A percentile compares a stretch with the other conserved stretches of the same genome.
These are phyloP conservation scores for Polydrusus pterygomalis DNA, from an alignment of 2,888 invertebrate species.

Conservation along the genomic window DNA sequence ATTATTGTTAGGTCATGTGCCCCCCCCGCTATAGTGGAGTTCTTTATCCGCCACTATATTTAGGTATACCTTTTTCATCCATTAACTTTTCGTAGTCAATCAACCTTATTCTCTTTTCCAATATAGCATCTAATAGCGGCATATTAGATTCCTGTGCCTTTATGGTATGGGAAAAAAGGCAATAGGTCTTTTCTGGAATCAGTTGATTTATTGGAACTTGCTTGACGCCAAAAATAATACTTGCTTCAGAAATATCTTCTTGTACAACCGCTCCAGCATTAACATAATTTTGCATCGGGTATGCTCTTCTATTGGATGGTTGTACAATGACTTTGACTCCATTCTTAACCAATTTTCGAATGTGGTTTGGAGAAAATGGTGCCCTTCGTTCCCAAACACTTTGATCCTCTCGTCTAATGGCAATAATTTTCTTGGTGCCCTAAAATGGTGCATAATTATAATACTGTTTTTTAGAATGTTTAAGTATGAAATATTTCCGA, in stretches of 20 bases:
- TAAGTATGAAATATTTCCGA: no score
- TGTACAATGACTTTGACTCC: conserved; percentile 98
- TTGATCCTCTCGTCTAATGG: conserved; percentile 93
- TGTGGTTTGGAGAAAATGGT: conserved; percentile 94
- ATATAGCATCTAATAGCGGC: conserved; percentile 95
- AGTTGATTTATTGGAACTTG: conserved; percentile 91
- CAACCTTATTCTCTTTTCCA: conserved; percentile 96
- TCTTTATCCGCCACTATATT: no score
- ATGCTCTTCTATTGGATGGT: conserved; percentile 97
- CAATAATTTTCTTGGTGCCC: conserved; percentile 79
- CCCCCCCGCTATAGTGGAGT: no score
- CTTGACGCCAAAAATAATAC: conserved; percentile 98
- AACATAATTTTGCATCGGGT: conserved; percentile 97
- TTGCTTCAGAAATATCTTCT: conserved; percentile 97
- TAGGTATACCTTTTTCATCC: conserved; percentile 76
- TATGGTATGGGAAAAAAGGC: conserved; percentile 99
- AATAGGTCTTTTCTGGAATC: conserved; percentile 97
- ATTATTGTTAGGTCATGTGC: no score
- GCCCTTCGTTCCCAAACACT: conserved; percentile 97
- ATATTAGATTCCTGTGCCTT: conserved; percentile 99
- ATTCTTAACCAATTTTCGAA: conserved; percentile 88
- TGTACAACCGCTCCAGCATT: conserved; percentile 94
- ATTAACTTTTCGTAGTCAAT: conserved; percentile 98
- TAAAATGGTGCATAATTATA: conserved; percentile 44
- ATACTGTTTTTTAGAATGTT: no score